Base-by-base conservation (phyloP, 2,797 vertebrate genomes). In the Falco columbarius region DNA sequence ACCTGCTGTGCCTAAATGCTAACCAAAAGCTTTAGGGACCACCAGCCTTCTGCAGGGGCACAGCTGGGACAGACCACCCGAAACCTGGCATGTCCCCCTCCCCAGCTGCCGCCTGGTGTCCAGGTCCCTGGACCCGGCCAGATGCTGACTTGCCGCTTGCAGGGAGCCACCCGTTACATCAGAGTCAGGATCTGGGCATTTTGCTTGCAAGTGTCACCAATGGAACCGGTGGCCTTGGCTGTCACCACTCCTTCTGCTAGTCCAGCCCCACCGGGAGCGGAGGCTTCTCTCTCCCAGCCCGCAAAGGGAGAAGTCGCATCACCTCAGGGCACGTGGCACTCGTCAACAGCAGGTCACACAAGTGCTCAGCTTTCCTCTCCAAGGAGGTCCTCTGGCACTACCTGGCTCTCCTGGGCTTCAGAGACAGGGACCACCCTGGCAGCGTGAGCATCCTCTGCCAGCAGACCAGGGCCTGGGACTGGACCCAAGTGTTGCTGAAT, bases 181-280 rank as follows among this genome's bases (percentile, higher is more conserved):
- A 73, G 12, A 17, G 54, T 52, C 65, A 32, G 76, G 26, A 63
- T 56, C 12, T 0, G 1, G 63, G 44, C 6, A 0, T 51, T 93
- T 63, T 71, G 34, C n/a, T 73, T 56, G 10, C 34, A 14, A 23
- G 26, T 40, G 74, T 40, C 12, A 15, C 58, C 3, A 11, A 6
- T 14, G 47, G 49, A 92, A 51, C 54, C 5, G 3, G 38, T 9
- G n/a, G 26, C 16, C 14, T 26, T 1, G 3, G 22, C 15, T 75
- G 54, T 52, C 40, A 27, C 54, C 0, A 0, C 18, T 65, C 27
- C n/a, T 40, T 59, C 32, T 34, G 21, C 49, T 67, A 3, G 0
- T 36, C 44, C 67, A 72, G 62, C 54, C 58, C 40, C 3, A 0
- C 38, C 1, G 4, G 13, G 14, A 27, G 13, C 2, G 2, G 42